A percentile compares a stretch with the other conserved stretches of the same genome.
Evolutionary conservation across 2,113 vertebrate genomes (phyloP).

Genomic region (Mirounga angustirostris): DNA sequence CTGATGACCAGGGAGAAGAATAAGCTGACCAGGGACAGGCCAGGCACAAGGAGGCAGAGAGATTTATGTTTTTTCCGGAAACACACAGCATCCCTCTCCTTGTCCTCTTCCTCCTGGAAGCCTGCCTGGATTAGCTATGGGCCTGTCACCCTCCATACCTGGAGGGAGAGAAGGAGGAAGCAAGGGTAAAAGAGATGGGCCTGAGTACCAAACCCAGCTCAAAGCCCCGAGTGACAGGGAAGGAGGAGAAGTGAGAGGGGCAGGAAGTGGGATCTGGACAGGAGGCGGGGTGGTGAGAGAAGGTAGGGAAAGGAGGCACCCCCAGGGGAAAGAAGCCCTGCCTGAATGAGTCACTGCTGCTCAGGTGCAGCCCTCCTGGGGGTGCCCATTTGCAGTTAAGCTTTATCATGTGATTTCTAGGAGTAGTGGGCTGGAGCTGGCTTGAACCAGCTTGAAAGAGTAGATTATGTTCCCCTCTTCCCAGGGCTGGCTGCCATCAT

Average conservation of each 20-base stretch:
- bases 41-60: not conserved
- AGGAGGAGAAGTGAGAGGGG: not conserved
- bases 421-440: not conserved
- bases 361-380: conserved; percentile 19
- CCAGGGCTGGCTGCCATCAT: rapidly evolving
- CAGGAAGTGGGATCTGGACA: conserved; percentile 1
- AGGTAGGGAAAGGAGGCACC: not conserved
- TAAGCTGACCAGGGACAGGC: no score
- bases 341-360: conserved; percentile 30
- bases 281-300: not conserved
- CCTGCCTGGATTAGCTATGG: not conserved
- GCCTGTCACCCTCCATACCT: not conserved
- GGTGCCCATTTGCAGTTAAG: not conserved
- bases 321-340: not conserved
- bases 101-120: not conserved
- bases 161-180: not conserved
- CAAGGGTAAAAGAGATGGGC: not conserved
- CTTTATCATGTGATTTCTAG: conserved; percentile 44
- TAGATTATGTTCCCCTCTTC: not conserved
- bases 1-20: not conserved
- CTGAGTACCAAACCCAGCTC: no score
- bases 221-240: not conserved
- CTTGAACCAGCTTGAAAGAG: not conserved
- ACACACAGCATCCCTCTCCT: not conserved
- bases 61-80: not conserved